phyloP scores from a whole-genome alignment of 2,113 vertebrate genomes.

The Ellobius talpinus region DNA sequence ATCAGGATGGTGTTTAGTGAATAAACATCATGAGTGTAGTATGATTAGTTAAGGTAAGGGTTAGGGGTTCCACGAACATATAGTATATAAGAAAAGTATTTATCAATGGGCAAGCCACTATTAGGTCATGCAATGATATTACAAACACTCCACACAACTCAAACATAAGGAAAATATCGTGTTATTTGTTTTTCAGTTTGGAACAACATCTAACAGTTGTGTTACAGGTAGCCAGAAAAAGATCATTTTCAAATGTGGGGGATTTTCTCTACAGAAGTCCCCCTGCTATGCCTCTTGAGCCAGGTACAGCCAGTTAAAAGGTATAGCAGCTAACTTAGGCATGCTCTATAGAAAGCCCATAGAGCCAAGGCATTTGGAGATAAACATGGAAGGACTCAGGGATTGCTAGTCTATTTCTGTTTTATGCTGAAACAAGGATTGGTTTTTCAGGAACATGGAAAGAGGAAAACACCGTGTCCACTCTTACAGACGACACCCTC shows the following conservation, averaged over 20 bases:
- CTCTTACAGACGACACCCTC: not conserved
- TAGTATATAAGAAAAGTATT: not conserved
- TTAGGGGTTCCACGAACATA: not conserved
- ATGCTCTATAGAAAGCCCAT: not conserved
- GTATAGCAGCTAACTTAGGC: not conserved
- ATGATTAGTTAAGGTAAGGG: not conserved
- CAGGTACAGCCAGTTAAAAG: slow-evolving; percentile 5
- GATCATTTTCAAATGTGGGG: not conserved
- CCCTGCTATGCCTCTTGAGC: not conserved
- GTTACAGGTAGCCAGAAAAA: not conserved
- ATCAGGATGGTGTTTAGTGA: not conserved
- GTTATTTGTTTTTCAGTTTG: not conserved
- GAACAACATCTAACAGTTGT: not conserved
- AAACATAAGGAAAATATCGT: slow-evolving; percentile 1
- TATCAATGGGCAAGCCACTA: not conserved
- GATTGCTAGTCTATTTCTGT: slow-evolving; percentile 45
- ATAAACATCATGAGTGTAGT: not conserved
- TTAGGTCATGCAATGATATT: not conserved
- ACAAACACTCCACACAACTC: not conserved
- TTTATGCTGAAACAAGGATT: not conserved
- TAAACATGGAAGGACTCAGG: not conserved
- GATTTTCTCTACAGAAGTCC: not conserved
- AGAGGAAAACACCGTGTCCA: not conserved
- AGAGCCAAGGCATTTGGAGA: not conserved
- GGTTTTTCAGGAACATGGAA: not conserved